Percentiles rank a stretch among this genome's conserved stretches.
Evolutionary conservation across 2,888 invertebrate species (phyloP).

Genomic region (Agonopterix heracliana): DNA sequence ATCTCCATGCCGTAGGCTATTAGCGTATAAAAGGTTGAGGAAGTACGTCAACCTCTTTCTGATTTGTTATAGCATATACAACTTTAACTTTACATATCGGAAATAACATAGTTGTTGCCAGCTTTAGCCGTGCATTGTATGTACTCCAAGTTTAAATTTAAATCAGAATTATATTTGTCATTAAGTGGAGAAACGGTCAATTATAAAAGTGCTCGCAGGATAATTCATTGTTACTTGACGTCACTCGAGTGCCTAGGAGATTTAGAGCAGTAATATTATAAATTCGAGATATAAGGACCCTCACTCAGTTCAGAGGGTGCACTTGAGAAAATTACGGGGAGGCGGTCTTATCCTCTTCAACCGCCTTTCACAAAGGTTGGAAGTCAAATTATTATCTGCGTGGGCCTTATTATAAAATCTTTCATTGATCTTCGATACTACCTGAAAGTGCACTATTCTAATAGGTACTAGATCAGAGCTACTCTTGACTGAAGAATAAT

Average conservation of each 20-base stretch:
- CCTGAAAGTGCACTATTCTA: too few species aligned
- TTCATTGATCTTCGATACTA: slow-evolving; percentile 26
- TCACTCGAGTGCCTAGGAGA: slow-evolving; percentile 38
- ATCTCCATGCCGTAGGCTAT: too few species aligned
- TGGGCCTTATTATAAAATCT: slow-evolving; percentile 34
- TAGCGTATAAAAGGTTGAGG: too few species aligned
- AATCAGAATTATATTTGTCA: too few species aligned
- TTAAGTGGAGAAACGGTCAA: slow-evolving; percentile 19
- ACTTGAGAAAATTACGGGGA: slow-evolving; percentile 70
- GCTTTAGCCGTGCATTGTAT: too few species aligned
- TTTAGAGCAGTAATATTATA: slow-evolving; percentile 69
- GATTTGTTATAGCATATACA: too few species aligned
- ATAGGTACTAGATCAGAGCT: too few species aligned
- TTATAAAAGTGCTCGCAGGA: slow-evolving; percentile 24
- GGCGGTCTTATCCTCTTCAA: slow-evolving; percentile 61
- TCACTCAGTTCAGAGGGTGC: slow-evolving; percentile 58
- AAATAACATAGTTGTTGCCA: too few species aligned
- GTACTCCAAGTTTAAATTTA: too few species aligned
- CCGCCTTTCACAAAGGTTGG: slow-evolving; percentile 59
- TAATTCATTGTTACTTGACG: slow-evolving; percentile 43
- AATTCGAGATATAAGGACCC: slow-evolving; percentile 68
- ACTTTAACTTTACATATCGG: too few species aligned
- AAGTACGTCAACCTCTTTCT: too few species aligned
- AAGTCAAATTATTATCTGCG: slow-evolving; percentile 61
- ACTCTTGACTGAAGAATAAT: too few species aligned